These are phyloP conservation scores for Drosophila murphyi DNA, from an alignment of 1,140 invertebrate species.

Conservation along the genomic window DNA sequence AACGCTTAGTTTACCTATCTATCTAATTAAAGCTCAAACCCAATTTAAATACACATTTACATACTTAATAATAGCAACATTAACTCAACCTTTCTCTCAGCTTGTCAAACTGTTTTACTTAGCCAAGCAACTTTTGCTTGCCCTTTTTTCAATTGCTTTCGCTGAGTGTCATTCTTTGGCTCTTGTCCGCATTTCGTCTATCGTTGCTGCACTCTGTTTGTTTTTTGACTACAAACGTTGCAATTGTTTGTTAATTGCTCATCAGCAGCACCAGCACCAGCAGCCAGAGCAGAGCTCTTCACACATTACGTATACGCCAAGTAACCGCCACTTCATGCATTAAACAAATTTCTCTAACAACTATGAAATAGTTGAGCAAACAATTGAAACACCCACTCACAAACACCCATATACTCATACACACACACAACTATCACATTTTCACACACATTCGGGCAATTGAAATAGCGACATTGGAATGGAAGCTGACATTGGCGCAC, in stretches of 20 bases:
- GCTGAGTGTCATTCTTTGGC: slow-evolving; percentile 23
- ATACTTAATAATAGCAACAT: too few species aligned
- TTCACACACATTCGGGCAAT: slow-evolving; percentile 39
- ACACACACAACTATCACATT: not conserved
- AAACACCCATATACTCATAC: not conserved
- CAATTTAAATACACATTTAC: not conserved
- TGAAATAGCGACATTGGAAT: slow-evolving; percentile 64
- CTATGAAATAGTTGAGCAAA: slow-evolving; percentile 65
- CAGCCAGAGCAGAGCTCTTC: slow-evolving; percentile 32
- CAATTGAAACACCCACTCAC: slow-evolving; percentile 29
- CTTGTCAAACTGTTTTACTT: not conserved
- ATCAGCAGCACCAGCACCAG: slow-evolving; percentile 50
- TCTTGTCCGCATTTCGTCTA: slow-evolving; percentile 36
- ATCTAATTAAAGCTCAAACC: too few species aligned
- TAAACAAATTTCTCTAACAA: slow-evolving; percentile 73
- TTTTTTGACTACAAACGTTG: slow-evolving; percentile 64
- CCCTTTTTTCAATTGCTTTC: not conserved
- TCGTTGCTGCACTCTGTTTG: slow-evolving; percentile 44
- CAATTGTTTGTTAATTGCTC: slow-evolving; percentile 81
- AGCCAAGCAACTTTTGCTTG: slow-evolving; percentile 11
- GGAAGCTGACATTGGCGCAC: slow-evolving; percentile 55
- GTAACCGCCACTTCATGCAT: slow-evolving; percentile 74
- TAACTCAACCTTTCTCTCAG: not conserved
- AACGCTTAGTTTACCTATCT: too few species aligned
- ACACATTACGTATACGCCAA: slow-evolving; percentile 75